Percentiles rank a stretch among this genome's conserved stretches.
Evolutionary conservation across 2,888 invertebrate genomes (phyloP).

Genomic region (Mellilla xanthometata): DNA sequence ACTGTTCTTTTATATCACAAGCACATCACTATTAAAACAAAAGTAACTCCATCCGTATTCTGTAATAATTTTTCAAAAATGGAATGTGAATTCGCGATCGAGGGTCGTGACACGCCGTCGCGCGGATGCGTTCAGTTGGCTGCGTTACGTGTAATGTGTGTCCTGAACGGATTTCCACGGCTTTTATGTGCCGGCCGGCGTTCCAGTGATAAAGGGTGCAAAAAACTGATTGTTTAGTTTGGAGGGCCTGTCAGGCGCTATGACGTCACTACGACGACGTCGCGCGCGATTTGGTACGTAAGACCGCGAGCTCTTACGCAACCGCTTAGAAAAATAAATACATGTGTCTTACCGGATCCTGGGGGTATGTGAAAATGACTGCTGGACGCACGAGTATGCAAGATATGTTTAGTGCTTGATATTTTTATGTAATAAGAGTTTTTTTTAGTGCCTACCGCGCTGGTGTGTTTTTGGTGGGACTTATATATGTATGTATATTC

Average conservation of each 20-base stretch:
- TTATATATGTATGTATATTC: too few relatives aligned
- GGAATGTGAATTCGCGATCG: slow-evolving; percentile 40
- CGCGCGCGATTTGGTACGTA: slow-evolving; percentile 61
- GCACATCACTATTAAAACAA: slow-evolving; percentile 44
- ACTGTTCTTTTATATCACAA: slow-evolving; percentile 42
- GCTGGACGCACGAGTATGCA: slow-evolving; percentile 19
- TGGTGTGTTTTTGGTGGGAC: slow-evolving; percentile 9
- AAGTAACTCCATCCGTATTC: slow-evolving; percentile 21
- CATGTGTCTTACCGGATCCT: slow-evolving; percentile 71
- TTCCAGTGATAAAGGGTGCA: slow-evolving; percentile 78
- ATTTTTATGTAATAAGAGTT: slow-evolving; percentile 23
- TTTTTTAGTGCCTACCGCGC: too few relatives aligned
- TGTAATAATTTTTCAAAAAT: slow-evolving; percentile 34
- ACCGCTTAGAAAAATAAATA: slow-evolving; percentile 74
- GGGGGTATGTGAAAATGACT: slow-evolving; percentile 65
- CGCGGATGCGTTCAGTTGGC: slow-evolving; percentile 71
- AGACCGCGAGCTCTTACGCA: slow-evolving; percentile 71
- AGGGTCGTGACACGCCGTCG: slow-evolving; percentile 53
- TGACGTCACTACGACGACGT: slow-evolving; percentile 73
- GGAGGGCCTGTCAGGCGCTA: slow-evolving; percentile 59
- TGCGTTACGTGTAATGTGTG: slow-evolving; percentile 74
- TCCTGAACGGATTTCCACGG: slow-evolving; percentile 77
- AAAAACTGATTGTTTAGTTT: slow-evolving; percentile 77
- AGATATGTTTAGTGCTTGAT: slow-evolving; percentile 16
- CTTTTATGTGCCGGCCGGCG: slow-evolving; percentile 75